Base-by-base conservation (phyloP, 2,888 invertebrate genomes). In the Micropterix aruncella region DNA sequence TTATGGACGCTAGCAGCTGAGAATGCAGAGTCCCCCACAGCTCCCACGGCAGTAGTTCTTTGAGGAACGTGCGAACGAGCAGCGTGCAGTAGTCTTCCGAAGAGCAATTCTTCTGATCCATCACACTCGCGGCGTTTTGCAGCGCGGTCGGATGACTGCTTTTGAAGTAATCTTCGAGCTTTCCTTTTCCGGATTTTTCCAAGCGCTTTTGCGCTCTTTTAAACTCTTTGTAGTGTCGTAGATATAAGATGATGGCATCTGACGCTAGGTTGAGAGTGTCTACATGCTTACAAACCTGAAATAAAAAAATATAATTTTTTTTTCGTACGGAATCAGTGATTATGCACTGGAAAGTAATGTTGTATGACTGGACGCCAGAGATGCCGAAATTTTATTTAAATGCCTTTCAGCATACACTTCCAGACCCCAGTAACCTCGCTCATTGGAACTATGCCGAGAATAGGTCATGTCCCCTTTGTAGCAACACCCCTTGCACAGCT, bases 11-110 rank as follows among this genome's bases (percentile, higher is more conserved):
- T 2, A 81, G 58, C 19, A 79, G 57, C 56, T 77, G 76, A 1
- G 78, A 79, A 40, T 80, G 79, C 9, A 80, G 69, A 0, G 80
- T 80, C 50, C 77, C 80, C 66, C 77, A 77, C 2, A 81, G 54
- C 54, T 81, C 81, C 75, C 79, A 80, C 1, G 78, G 77, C 1
- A 80, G 62, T 19, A 80, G 68, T 53, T 80, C 79, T 52, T 75
- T 73, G 9, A 81, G 57, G 9, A 80, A 57, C 7, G 73, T 63
- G n/a, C 79, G 67, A 17, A 79, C 57, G 46, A 76, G 67, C 52
- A 75, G 70, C 2, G 77, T 63, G 48, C 74, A 78, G 51, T 79
- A 75, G 41, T 79, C 75, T 4, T 74, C 65, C 0, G 74, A 61
- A 40, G 64, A 57, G 1, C 59, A 52, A 36, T 63, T 66, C 47